phyloP scores from a whole-genome alignment of 2,113 vertebrate species.

The Eleginops maclovinus region DNA sequence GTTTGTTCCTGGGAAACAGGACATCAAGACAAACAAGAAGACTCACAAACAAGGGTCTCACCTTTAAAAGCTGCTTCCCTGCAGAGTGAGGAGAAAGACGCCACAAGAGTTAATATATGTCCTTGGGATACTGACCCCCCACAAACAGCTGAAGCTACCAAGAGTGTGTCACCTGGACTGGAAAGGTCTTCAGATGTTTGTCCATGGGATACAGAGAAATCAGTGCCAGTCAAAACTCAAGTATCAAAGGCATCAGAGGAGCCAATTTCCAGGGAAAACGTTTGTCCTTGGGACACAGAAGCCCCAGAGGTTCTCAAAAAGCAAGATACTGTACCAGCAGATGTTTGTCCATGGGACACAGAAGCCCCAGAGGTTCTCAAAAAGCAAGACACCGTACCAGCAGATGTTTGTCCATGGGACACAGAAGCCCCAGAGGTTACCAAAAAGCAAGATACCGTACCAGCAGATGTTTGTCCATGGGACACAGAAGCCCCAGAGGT shows the following conservation, averaged over 20 bases:
- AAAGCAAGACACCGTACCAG: too few relatives aligned
- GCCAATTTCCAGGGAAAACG: background rate
- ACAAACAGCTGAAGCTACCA: constrained; percentile 16
- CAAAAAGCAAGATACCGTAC: constrained; percentile 28
- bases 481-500: constrained; percentile 45
- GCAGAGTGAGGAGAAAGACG: constrained; percentile 14
- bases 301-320: constrained; percentile 20
- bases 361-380: too few relatives aligned
- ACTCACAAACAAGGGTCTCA: constrained; percentile 34
- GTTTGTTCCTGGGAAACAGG: constrained; percentile 69
- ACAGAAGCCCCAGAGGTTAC: constrained; percentile 23
- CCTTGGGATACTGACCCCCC: constrained; percentile 60
- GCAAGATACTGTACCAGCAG: constrained; percentile 26
- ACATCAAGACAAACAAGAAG: constrained; percentile 45
- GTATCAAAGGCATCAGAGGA: background rate
- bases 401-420: constrained; percentile 73
- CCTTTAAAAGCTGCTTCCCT: constrained; percentile 35
- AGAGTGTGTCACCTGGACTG: constrained; percentile 4
- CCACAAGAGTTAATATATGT: constrained; percentile 48
- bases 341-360: too few relatives aligned
- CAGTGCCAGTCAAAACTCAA: constrained; percentile 14
- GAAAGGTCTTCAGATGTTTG: constrained; percentile 51
- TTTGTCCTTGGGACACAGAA: constrained; percentile 61
- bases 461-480: constrained; percentile 70
- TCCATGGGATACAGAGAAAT: constrained; percentile 71